Percentiles rank a stretch among this genome's conserved stretches.
These are phyloP conservation scores for Drosophila kanekoi DNA, from an alignment of 2,888 invertebrate genomes.

Conservation along the genomic window DNA sequence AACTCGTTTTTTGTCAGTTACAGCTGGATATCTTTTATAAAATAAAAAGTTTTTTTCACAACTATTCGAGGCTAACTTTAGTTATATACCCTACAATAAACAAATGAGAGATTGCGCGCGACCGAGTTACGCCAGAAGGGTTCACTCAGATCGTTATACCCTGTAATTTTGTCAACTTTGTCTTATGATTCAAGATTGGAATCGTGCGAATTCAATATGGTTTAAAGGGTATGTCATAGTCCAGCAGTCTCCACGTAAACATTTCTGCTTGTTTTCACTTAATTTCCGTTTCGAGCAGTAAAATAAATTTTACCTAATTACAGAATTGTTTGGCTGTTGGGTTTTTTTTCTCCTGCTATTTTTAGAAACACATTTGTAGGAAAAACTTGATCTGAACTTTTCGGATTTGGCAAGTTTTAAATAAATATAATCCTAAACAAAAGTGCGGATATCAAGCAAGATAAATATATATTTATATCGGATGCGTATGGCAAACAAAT, in stretches of 20 bases:
- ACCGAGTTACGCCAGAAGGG: too few species aligned
- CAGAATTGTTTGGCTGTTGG: constrained; percentile 2
- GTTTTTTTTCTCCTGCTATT: not conserved
- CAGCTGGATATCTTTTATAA: constrained; percentile 31
- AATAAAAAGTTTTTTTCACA: too few species aligned
- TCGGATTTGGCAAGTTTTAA: not conserved
- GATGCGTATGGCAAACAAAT: not conserved
- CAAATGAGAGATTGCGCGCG: not conserved
- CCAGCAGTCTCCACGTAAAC: not conserved
- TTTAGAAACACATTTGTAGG: constrained; percentile 1
- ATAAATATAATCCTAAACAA: not conserved
- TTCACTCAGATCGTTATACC: too few species aligned
- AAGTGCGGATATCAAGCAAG: not conserved
- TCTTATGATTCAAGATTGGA: too few species aligned
- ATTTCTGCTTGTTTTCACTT: constrained; percentile 3
- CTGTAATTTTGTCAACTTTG: too few species aligned
- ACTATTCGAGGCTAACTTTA: too few species aligned
- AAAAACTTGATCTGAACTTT: not conserved
- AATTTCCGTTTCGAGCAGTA: constrained; percentile 4
- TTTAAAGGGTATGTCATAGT: not conserved
- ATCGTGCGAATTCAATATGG: too few species aligned
- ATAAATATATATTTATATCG: not conserved
- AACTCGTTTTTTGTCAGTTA: constrained; percentile 44
- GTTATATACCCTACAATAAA: not conserved
- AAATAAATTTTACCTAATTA: constrained; percentile 25